Conservation (phyloP, 2,797 vertebrate species). For the Acomys russatus region DNA sequence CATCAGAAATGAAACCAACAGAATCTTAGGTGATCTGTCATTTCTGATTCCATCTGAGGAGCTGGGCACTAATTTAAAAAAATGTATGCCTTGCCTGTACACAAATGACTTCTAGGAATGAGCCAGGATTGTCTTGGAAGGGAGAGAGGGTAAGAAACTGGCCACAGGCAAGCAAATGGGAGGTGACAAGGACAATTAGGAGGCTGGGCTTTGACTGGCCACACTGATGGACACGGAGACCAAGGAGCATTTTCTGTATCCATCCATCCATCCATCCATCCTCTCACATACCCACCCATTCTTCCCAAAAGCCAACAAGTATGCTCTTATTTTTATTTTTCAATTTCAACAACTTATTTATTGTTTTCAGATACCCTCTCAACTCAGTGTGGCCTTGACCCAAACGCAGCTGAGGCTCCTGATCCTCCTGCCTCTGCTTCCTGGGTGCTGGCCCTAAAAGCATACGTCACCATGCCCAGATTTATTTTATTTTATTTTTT, state of each 20-base stretch:
- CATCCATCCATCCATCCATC: neutral
- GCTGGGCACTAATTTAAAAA: conserved; percentile 8
- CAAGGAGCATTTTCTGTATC: neutral
- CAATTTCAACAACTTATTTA: neutral
- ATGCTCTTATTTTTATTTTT: neutral
- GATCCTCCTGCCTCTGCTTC: neutral
- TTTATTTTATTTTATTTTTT: neutral
- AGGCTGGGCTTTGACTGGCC: neutral
- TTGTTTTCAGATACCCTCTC: neutral
- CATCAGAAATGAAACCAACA: conserved; percentile 22
- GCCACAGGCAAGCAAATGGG: neutral
- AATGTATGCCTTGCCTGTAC: conserved; percentile 51
- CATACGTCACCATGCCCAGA: neutral
- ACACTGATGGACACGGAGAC: neutral
- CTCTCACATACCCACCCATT: neutral
- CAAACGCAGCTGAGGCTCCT: neutral
- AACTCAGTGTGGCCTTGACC: neutral
- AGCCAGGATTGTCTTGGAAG: conserved; percentile 26
- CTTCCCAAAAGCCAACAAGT: neutral
- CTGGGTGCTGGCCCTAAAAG: neutral
- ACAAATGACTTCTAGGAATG: neutral
- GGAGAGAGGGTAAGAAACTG: neutral
- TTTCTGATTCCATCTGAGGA: conserved; percentile 56
- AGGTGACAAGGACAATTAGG: neutral
- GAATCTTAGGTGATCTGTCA: conserved; percentile 26